A percentile compares a stretch with the other conserved stretches of the same genome.
Evolutionary conservation across 2,113 vertebrate genomes (phyloP).

Genomic region (Leptosomus discolor): DNA sequence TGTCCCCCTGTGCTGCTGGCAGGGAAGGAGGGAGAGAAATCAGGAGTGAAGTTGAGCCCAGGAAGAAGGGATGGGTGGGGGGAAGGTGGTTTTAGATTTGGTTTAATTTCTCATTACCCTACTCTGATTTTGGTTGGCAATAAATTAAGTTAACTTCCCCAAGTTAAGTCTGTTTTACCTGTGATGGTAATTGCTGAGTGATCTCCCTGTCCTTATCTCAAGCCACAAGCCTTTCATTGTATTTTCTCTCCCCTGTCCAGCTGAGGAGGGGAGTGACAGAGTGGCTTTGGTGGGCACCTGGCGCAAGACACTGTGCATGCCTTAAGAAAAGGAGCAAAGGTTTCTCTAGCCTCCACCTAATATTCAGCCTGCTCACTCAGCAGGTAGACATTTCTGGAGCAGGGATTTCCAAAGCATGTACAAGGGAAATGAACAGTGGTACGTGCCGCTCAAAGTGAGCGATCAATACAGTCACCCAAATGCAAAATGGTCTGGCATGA

Average conservation of each 20-base stretch:
- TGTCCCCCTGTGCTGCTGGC: fast-evolving
- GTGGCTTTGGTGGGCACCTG: not conserved
- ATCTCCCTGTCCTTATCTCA: too few species aligned
- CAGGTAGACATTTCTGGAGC: not conserved
- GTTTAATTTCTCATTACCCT: too few species aligned
- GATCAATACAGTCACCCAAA: not conserved
- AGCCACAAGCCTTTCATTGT: too few species aligned
- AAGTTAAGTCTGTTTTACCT: too few species aligned
- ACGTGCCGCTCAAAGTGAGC: not conserved
- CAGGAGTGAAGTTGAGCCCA: not conserved
- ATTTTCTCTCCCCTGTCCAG: too few species aligned
- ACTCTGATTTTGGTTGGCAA: too few species aligned
- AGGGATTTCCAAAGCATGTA: not conserved
- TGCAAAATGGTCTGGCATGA: not conserved
- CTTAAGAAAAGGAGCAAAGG: not conserved
- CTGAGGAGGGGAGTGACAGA: too few species aligned
- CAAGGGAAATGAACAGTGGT: not conserved
- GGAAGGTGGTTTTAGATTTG: not conserved
- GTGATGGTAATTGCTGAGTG: too few species aligned
- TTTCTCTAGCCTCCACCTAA: not conserved
- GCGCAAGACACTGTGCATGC: fast-evolving
- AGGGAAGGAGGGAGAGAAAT: fast-evolving
- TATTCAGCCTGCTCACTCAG: not conserved
- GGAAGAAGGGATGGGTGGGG: not conserved
- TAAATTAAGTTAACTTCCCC: too few species aligned